These are phyloP conservation scores for Dromaius novaehollandiae DNA, from an alignment of 2,113 vertebrate genomes.

Conservation along the genomic window DNA sequence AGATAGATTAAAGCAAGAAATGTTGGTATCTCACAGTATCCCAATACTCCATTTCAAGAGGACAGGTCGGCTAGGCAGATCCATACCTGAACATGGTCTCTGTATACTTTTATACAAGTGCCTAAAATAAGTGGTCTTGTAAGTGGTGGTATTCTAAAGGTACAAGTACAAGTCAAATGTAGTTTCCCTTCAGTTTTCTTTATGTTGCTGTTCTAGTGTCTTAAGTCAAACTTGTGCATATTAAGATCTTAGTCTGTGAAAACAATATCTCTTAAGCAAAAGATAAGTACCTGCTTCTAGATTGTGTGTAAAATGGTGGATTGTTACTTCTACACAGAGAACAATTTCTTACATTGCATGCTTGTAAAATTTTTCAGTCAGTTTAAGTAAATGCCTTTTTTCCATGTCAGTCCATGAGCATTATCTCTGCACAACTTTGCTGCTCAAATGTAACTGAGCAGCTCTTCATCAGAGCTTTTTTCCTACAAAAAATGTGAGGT, in stretches of 20 bases:
- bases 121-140: not conserved
- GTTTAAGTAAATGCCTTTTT: not conserved
- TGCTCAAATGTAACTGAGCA: not conserved
- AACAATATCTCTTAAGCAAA: not conserved
- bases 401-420: not conserved
- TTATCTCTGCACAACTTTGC: not conserved
- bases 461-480: not conserved
- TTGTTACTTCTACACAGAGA: not conserved
- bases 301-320: not conserved
- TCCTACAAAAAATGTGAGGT: not conserved
- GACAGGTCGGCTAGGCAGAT: not conserved
- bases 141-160: not conserved
- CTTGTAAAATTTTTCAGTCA: not conserved
- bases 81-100: too few species aligned
- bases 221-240: not conserved
- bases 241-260: not conserved
- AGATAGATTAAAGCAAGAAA: not conserved
- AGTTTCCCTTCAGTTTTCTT: not conserved
- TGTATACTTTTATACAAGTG: not conserved
- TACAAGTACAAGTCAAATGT: not conserved
- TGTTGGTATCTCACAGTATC: not conserved
- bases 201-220: not conserved
- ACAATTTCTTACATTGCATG: not conserved
- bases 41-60: not conserved
- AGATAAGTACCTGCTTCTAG: not conserved